phyloP scores from a whole-genome alignment of 2,888 invertebrate species.

The Leptogaster cylindrica region DNA sequence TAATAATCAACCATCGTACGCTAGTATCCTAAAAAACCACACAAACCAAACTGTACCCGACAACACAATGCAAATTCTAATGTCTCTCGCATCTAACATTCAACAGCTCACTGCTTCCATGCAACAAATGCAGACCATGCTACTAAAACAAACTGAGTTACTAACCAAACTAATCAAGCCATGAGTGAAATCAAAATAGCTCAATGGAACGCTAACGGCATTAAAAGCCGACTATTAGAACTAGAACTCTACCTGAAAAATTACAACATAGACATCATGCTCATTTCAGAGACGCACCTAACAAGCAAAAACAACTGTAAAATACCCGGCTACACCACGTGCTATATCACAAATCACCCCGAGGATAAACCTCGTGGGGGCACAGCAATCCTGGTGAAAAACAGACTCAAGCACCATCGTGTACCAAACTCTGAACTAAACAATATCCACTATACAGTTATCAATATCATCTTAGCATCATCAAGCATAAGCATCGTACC shows the following conservation, averaged over 20 bases:
- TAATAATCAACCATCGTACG: not conserved
- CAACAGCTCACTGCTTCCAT: not conserved
- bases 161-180: not conserved
- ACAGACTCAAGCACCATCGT: not conserved
- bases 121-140: not conserved
- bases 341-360: not conserved
- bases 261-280: not conserved
- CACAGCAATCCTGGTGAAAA: not conserved
- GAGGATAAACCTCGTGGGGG: not conserved
- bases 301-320: slow-evolving; percentile 1
- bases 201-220: slow-evolving; percentile 3
- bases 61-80: not conserved
- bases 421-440: not conserved
- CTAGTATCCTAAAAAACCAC: not conserved
- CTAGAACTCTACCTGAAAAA: not conserved
- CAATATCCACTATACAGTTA: slow-evolving; percentile 2
- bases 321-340: not conserved
- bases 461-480: not conserved
- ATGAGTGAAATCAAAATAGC: not conserved
- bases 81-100: not conserved
- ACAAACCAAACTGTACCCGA: not conserved
- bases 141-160: not conserved
- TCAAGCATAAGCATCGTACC: not conserved
- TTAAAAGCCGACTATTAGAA: not conserved
- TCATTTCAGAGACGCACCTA: not conserved